Base-by-base conservation (phyloP, 2,797 vertebrate species). In the Lagothrix lagotricha region DNA sequence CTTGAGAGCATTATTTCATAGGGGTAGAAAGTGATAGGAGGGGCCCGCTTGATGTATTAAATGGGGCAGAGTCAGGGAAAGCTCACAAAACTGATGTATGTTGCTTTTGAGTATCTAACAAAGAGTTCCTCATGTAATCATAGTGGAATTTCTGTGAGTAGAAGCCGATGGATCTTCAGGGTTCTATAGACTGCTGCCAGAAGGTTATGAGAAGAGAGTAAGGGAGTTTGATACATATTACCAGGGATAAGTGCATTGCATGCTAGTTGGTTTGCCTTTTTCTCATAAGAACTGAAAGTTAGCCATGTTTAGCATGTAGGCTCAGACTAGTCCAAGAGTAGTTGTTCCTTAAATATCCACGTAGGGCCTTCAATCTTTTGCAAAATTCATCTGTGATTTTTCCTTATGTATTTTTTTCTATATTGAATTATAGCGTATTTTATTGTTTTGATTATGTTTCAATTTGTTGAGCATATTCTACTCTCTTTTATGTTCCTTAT, bases 351-450 rank as follows among this genome's bases (percentile, higher is more conserved):
- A 70, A 82, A 67, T 36, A 52, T 82, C 6, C 12, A 20, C 28
- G 0, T 8, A 80, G 5, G n/a, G 14, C 30, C 33, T 80, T 70
- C 4, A 17, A 12, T 80, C 39, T 72, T 92, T 8, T 19, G 1
- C 81, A 33, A 81, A 91, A 82, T 22, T 86, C 57, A 72, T 28
- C 44, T 89, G n/a, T 86, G 79, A 24, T 44, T 95, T 89, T 95
- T 54, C 33, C 81, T 73, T 36, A 20, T 4, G 1, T 91, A 24
- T 13, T 72, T 64, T 84, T 84, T 86, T 57, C 41, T 80, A 58
- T 26, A 46, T 36, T 75, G n/a, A 85, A 81, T 82, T 33, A 33
- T 26, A 22, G 24, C 4, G n/a, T 61, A 36, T 13, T 90, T 93
- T 90, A 7, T 80, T 64, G 15, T 81, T 92, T 88, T 58, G 14